Conservation (phyloP, 92 coral and sea anemone genomes). For the Chrysogorgia sp. region DNA sequence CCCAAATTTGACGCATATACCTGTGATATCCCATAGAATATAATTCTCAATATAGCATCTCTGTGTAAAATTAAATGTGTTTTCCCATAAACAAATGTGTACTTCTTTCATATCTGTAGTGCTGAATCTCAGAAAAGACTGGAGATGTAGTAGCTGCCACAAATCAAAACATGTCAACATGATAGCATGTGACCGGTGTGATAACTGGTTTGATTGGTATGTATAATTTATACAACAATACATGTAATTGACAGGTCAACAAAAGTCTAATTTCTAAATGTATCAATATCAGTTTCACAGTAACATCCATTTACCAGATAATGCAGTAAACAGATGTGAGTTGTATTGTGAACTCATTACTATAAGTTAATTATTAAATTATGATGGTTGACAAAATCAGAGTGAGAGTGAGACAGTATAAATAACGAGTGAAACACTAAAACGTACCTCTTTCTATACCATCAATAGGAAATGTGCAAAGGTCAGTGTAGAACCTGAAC, state of each 20-base stretch:
- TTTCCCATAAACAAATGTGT: neutral
- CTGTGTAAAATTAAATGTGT: neutral
- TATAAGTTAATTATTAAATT: too few relatives aligned
- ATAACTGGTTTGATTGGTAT: conserved; percentile 25
- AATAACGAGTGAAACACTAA: neutral
- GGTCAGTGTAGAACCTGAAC: neutral
- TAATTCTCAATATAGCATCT: neutral
- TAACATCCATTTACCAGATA: too few relatives aligned
- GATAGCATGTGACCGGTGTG: conserved; percentile 26
- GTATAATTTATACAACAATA: neutral
- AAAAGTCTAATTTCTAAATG: neutral
- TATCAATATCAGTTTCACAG: neutral
- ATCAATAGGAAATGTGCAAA: conserved; percentile 24
- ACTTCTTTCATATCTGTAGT: neutral
- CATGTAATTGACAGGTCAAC: neutral
- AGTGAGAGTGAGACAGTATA: too few relatives aligned
- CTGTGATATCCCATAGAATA: neutral
- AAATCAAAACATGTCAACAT: conserved; percentile 18
- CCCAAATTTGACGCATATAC: too few relatives aligned
- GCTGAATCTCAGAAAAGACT: conserved; percentile 1
- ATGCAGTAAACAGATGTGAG: too few relatives aligned
- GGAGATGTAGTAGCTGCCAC: conserved; percentile 34
- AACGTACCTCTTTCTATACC: neutral
- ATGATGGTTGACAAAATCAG: too few relatives aligned
- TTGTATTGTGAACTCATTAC: too few relatives aligned